A percentile compares a stretch with the other conserved stretches of the same genome.
Conservation (phyloP, 2,797 vertebrate species). For the Melanotaenia nigrans region DNA sequence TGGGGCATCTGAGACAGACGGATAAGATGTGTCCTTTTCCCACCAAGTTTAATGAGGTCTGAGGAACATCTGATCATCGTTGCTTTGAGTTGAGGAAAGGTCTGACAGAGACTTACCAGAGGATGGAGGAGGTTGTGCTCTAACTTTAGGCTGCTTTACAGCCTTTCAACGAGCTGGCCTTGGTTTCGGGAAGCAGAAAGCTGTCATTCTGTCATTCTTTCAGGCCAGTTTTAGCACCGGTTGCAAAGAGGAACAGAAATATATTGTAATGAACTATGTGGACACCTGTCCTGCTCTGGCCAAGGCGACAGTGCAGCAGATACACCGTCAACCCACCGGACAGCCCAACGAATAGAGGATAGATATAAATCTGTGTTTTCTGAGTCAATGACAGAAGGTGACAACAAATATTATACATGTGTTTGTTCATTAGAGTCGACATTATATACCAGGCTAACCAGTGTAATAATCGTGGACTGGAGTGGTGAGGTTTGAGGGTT, state of each 20-base stretch:
- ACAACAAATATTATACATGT: too few species aligned
- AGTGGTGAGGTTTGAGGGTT: too few species aligned
- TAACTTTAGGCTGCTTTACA: conserved; percentile 67
- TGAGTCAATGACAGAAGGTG: too few species aligned
- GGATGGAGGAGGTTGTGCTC: conserved; percentile 39
- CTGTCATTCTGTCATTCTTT: conserved; percentile 62
- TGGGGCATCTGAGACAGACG: conserved; percentile 13
- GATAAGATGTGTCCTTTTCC: not conserved
- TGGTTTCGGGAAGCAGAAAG: conserved; percentile 61
- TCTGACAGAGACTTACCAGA: not conserved
- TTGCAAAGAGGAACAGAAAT: conserved; percentile 63
- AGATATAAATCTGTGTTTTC: too few species aligned
- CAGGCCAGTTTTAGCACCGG: conserved; percentile 62
- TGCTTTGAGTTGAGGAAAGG: too few species aligned
- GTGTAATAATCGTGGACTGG: too few species aligned
- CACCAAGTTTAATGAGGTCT: not conserved
- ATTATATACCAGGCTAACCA: too few species aligned
- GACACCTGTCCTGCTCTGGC: conserved; percentile 67
- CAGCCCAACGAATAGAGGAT: not conserved
- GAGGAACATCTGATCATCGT: too few species aligned
- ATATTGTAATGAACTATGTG: conserved; percentile 56
- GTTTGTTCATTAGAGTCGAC: too few species aligned
- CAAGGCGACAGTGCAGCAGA: conserved; percentile 24
- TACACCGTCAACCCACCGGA: not conserved
- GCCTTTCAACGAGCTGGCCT: conserved; percentile 46